Evolutionary conservation across 2,113 vertebrate genomes (phyloP), one percentile per base, ranked within the genome.

Genomic region (Corythaeola cristata): DNA sequence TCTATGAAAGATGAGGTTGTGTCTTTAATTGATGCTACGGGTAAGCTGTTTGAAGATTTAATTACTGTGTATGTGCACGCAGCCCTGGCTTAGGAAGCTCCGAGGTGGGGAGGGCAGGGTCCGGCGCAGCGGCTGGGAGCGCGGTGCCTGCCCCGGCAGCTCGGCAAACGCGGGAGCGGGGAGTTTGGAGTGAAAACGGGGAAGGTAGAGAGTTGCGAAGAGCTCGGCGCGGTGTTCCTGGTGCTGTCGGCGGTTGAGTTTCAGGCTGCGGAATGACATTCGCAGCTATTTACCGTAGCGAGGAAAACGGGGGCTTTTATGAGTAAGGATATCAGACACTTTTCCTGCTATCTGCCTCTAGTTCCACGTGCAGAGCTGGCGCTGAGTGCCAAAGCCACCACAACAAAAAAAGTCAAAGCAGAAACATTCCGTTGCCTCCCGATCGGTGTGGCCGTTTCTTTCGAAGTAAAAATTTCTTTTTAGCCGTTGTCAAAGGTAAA

Each of bases 271-370:
- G 72, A 89, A 80, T 55, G 8, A 64, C 90, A 19, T 83, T 93
- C 37, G 60, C 93, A 50, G 12, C 93, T 93, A 35, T 93, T 85
- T 86, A 35, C 62, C 93, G 20, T 32, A 41, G 78, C 12, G 95
- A 91, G 88, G 93, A 91, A 88, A 93, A 62, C 63, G 8, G 89
- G 79, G 94, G 94, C 96, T 97, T 97, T 97, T 96, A 66, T 96
- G 96, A 96, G 97, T 59, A 94, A 80, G 84, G 89, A 37, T 91
- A 59, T 80, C 80, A 91, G 94, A 52, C 82, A 77, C 96, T 96
- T 96, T 96, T 96, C 94, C 52, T 89, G 9, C 84, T 37, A 47
- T 73, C 62, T 45, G 91, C 92, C 80, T 93, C 72, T 37, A 75
- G 80, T 94, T 92, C 92, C 97, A 20, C 39, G 33, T 32, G 62